A percentile compares a stretch with the other conserved stretches of the same genome.
Conservation (phyloP, 2,888 invertebrate genomes). For the Myopa tessellatipennis region DNA sequence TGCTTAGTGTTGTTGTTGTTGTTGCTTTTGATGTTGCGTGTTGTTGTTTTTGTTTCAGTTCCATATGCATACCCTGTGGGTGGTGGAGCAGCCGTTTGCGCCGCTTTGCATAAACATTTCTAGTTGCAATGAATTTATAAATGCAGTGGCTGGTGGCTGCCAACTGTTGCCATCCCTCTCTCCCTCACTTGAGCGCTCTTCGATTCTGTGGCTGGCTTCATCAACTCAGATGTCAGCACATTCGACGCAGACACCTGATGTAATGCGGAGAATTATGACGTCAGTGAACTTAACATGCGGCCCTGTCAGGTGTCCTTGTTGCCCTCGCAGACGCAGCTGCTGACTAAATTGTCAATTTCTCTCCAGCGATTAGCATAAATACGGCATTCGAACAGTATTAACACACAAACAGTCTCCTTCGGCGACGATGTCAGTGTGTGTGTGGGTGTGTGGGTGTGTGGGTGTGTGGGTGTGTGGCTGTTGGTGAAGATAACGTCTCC, state of each 20-base stretch:
- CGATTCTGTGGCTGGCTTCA: neutral
- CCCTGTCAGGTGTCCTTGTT: neutral
- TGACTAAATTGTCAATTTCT: conserved; percentile 22
- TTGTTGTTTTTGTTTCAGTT: neutral
- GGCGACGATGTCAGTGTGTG: neutral
- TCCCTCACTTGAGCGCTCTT: no score
- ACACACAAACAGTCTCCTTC: neutral
- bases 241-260: neutral
- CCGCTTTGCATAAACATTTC: neutral
- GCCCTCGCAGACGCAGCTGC: conserved; percentile 6
- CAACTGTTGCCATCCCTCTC: no score
- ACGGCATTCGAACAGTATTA: neutral
- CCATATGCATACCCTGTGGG: no score
- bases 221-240: neutral
- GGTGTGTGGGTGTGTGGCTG: neutral
- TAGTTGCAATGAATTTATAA: neutral
- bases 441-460: neutral
- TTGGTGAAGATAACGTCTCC: neutral
- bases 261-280: neutral
- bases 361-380: conserved; percentile 18
- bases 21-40: neutral
- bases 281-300: neutral
- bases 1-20: neutral
- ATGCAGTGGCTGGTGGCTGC: neutral
- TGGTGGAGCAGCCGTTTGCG: no score